Evolutionary conservation across 2,797 vertebrate genomes (phyloP).

Genomic region (Macrochelys suwanniensis): DNA sequence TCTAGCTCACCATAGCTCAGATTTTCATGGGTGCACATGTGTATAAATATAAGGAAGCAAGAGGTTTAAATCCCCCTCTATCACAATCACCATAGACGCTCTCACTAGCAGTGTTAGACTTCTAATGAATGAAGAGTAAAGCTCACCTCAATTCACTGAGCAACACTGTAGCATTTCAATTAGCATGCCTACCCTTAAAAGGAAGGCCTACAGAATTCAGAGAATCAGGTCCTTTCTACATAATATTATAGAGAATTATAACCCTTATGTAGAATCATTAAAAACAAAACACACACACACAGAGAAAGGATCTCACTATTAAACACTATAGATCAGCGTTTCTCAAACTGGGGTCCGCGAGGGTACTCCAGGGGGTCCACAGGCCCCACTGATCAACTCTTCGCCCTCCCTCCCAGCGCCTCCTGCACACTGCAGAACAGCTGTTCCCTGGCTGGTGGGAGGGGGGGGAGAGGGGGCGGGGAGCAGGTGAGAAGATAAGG

Average conservation of each 20-base stretch:
- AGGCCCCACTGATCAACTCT: too few relatives aligned
- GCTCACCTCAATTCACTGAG: background rate
- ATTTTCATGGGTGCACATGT: background rate
- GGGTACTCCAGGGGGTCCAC: too few relatives aligned
- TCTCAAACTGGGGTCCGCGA: too few relatives aligned
- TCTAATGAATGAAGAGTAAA: background rate
- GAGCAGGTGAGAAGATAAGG: too few relatives aligned
- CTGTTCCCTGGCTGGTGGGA: too few relatives aligned
- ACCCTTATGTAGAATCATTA: background rate
- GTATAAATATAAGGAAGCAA: background rate
- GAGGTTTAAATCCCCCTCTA: background rate
- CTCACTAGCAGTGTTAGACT: background rate
- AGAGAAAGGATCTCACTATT: background rate
- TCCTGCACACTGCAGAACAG: too few relatives aligned
- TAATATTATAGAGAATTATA: background rate
- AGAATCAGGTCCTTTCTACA: background rate
- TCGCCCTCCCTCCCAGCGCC: too few relatives aligned
- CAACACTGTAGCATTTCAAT: background rate
- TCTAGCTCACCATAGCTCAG: background rate
- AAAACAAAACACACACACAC: background rate
- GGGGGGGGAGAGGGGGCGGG: too few relatives aligned
- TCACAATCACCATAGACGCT: background rate
- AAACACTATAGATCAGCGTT: background rate
- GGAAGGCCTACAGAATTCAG: background rate
- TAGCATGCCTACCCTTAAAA: background rate